These are phyloP conservation scores for Chloroceryle inda DNA, from an alignment of 2,797 vertebrate genomes.

Conservation along the genomic window DNA sequence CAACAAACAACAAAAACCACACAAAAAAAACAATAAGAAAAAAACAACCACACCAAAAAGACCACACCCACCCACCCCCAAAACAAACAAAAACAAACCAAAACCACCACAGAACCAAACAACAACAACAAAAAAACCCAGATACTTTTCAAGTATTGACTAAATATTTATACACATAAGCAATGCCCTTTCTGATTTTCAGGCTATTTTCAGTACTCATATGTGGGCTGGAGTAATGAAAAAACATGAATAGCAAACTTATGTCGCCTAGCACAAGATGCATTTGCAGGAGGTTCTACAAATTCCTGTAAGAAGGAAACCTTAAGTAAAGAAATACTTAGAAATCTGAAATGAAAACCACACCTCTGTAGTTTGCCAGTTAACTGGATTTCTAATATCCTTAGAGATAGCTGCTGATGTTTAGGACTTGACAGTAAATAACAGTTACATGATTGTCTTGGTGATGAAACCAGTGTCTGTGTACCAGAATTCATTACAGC, in stretches of 20 bases:
- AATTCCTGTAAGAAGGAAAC: not conserved
- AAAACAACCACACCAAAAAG: too few relatives aligned
- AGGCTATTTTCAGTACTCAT: too few relatives aligned
- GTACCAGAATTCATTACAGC: not conserved
- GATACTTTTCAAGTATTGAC: not conserved
- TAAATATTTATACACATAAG: not conserved
- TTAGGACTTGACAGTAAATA: not conserved
- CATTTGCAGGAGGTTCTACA: not conserved
- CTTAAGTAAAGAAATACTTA: not conserved
- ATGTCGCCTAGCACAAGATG: not conserved
- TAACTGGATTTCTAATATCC: not conserved
- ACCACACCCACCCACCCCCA: too few relatives aligned
- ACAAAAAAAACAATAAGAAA: too few relatives aligned
- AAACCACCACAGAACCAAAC: not conserved
- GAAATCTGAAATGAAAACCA: not conserved
- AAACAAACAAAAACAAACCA: too few relatives aligned
- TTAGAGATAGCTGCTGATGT: not conserved
- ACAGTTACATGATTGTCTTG: not conserved
- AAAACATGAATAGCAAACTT: not conserved
- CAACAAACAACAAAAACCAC: not conserved
- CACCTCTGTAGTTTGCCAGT: fast-evolving
- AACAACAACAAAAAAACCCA: fast-evolving
- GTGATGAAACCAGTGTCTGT: not conserved
- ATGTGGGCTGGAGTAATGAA: not conserved
- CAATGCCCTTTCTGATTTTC: not conserved